Percentiles rank a stretch among this genome's conserved stretches.
phyloP scores from a whole-genome alignment of 2,888 invertebrate genomes.

The Troides aeacus region DNA sequence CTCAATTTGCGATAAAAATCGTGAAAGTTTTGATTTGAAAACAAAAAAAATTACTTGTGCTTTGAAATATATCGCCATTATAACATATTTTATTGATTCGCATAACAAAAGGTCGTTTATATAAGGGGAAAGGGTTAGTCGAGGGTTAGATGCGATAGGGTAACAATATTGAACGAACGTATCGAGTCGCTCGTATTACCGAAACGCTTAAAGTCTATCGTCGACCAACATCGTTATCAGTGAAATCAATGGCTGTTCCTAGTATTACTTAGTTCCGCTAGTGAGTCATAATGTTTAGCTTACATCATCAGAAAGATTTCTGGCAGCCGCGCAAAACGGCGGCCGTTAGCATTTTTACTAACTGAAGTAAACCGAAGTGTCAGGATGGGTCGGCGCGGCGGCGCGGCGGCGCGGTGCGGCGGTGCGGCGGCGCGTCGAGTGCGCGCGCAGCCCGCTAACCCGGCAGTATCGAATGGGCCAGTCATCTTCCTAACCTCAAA shows the following conservation, averaged over 20 bases:
- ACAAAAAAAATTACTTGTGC: too few species aligned
- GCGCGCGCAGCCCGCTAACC: conserved; percentile 69
- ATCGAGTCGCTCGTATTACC: too few species aligned
- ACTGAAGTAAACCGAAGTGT: conserved; percentile 50
- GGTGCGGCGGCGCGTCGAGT: conserved; percentile 47
- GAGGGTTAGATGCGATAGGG: not conserved
- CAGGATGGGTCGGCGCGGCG: conserved; percentile 45
- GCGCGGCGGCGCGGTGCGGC: conserved; percentile 57
- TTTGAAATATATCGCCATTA: not conserved
- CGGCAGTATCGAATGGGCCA: conserved; percentile 66
- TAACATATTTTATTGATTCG: not conserved
- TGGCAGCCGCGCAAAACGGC: conserved; percentile 15
- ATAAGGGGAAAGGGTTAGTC: not conserved
- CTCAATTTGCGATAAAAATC: too few species aligned
- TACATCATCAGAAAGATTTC: conserved; percentile 30
- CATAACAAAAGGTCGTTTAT: not conserved
- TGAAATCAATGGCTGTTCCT: too few species aligned
- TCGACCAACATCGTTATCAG: too few species aligned
- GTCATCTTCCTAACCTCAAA: conserved; percentile 75
- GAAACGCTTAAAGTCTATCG: too few species aligned
- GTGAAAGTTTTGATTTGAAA: too few species aligned
- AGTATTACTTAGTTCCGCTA: conserved; percentile 23
- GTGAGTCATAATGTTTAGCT: conserved; percentile 25
- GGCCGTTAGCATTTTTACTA: conserved; percentile 34
- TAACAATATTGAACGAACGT: not conserved